phyloP scores from a whole-genome alignment of 1,140 invertebrate genomes.

The Colletes latitarsis region DNA sequence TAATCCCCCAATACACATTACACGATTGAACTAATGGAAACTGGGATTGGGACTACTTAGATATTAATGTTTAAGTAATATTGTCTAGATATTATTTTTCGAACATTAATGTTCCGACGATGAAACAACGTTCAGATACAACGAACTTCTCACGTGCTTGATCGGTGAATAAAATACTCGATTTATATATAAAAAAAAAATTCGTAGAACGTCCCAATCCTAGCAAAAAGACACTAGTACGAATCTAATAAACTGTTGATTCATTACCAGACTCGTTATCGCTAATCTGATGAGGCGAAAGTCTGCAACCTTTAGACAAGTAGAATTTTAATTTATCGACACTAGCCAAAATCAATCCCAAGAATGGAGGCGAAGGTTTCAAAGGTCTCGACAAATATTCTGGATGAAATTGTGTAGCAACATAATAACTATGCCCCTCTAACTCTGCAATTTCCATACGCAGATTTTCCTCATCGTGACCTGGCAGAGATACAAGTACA shows the following conservation, averaged over 20 bases:
- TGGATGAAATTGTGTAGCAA: conserved; percentile 98
- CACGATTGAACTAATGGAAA: not conserved
- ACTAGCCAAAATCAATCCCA: conserved; percentile 95
- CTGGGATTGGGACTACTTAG: too few relatives aligned
- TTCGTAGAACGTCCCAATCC: too few relatives aligned
- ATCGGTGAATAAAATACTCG: too few relatives aligned
- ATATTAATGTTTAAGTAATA: too few relatives aligned
- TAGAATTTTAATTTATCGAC: conserved; percentile 88
- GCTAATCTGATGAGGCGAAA: conserved; percentile 85
- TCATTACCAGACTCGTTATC: conserved; percentile 85
- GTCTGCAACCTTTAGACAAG: conserved; percentile 86
- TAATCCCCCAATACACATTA: not conserved
- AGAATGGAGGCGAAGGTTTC: conserved; percentile 96
- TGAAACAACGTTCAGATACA: too few relatives aligned
- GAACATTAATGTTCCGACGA: too few relatives aligned
- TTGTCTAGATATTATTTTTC: too few relatives aligned
- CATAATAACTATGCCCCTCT: conserved; percentile 93
- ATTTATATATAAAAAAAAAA: too few relatives aligned
- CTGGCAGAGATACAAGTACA: conserved; percentile 62
- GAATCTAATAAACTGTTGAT: not conserved
- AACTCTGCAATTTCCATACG: conserved; percentile 94
- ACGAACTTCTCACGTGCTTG: too few relatives aligned
- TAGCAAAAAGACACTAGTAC: not conserved
- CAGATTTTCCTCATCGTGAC: conserved; percentile 85
- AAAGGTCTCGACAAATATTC: conserved; percentile 97